A percentile compares a stretch with the other conserved stretches of the same genome.
phyloP scores from a whole-genome alignment of 2,888 invertebrate genomes.

The Ophraella communa region DNA sequence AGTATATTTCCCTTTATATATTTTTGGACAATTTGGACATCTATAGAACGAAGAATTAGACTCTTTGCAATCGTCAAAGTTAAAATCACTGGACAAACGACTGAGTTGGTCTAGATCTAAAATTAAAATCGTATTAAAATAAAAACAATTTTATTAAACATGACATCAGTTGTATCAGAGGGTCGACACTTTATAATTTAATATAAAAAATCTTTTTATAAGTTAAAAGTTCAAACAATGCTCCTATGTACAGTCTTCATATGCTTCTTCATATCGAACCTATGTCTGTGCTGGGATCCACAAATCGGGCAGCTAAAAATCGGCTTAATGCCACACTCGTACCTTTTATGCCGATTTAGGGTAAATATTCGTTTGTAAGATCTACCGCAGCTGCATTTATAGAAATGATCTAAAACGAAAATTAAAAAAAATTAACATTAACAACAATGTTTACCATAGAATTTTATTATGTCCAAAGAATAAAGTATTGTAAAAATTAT shows the following conservation, averaged over 20 bases:
- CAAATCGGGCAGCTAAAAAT: constrained; percentile 51
- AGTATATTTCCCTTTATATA: constrained; percentile 52
- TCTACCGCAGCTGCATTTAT: constrained; percentile 30
- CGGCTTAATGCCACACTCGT: constrained; percentile 49
- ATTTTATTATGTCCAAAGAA: no score
- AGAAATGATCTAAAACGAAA: constrained; percentile 13
- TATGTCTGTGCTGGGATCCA: constrained; percentile 41
- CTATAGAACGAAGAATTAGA: constrained; percentile 33
- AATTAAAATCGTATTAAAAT: background rate
- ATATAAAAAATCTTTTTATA: background rate
- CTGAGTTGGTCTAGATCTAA: background rate
- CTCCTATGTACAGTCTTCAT: constrained; percentile 38
- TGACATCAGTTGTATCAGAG: no score
- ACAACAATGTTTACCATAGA: no score
- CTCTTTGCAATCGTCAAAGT: background rate
- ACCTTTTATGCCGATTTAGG: constrained; percentile 37
- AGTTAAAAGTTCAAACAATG: background rate
- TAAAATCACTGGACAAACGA: no score
- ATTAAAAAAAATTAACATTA: no score
- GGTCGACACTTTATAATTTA: no score
- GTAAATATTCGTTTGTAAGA: constrained; percentile 28
- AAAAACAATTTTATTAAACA: background rate
- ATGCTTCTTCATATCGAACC: constrained; percentile 45
- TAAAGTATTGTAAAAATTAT: no score
- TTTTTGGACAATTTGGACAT: constrained; percentile 53